These are phyloP conservation scores for Scolopax mira DNA, from an alignment of 2,113 vertebrate genomes.

Conservation along the genomic window DNA sequence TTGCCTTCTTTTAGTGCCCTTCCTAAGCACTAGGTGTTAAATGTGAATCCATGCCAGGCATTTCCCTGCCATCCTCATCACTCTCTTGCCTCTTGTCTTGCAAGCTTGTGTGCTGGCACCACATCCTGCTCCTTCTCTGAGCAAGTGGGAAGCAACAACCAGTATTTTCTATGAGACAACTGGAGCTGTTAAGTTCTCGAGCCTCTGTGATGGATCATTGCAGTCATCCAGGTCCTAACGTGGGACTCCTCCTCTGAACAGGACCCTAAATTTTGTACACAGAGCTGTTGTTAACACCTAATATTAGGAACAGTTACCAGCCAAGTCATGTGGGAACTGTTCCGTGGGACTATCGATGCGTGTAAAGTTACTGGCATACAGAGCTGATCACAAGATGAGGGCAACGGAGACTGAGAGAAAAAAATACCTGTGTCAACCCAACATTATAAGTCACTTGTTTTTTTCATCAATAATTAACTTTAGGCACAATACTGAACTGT, in stretches of 20 bases:
- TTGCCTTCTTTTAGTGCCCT: neutral
- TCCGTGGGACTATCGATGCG: neutral
- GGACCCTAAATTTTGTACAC: neutral
- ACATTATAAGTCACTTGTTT: neutral
- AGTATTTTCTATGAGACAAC: neutral
- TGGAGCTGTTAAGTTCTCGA: neutral
- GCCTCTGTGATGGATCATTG: neutral
- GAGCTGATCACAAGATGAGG: neutral
- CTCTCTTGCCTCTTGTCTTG: no score
- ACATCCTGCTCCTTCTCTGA: neutral
- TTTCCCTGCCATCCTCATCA: neutral
- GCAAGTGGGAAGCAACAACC: rapidly evolving
- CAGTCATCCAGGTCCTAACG: neutral
- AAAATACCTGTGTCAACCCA: neutral
- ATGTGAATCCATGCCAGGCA: rapidly evolving
- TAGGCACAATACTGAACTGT: neutral
- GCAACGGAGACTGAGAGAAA: neutral
- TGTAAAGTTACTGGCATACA: neutral
- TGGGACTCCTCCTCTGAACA: neutral
- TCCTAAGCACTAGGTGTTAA: neutral
- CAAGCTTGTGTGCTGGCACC: no score
- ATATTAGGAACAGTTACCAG: neutral
- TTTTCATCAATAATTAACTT: neutral
- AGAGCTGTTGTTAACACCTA: neutral
- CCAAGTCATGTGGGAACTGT: neutral